phyloP scores from a whole-genome alignment of 2,113 vertebrate species.

The Ia io region DNA sequence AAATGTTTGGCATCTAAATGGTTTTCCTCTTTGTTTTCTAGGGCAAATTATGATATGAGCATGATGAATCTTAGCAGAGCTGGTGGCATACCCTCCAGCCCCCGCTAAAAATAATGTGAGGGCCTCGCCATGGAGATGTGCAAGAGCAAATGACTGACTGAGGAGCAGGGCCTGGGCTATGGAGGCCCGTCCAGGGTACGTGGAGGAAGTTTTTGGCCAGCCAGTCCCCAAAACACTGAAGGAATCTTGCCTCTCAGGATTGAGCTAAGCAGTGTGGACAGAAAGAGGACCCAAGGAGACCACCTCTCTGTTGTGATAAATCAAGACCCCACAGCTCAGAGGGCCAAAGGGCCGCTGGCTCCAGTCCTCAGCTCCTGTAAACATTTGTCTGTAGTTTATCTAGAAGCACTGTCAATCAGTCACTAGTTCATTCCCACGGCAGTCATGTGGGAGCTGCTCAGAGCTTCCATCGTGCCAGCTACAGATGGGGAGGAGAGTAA shows the following conservation, averaged over 20 bases:
- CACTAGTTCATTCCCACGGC: not conserved
- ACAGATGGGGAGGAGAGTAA: not conserved
- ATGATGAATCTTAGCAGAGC: not conserved
- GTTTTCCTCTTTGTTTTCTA: not conserved
- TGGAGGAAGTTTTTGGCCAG: too few relatives aligned
- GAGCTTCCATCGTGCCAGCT: not conserved
- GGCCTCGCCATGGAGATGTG: not conserved
- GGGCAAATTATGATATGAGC: not conserved
- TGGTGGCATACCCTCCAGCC: not conserved
- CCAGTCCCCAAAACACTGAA: too few relatives aligned
- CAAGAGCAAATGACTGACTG: not conserved
- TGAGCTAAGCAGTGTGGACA: not conserved
- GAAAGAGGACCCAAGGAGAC: not conserved
- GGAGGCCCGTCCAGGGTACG: fast-evolving
- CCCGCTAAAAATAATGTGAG: not conserved
- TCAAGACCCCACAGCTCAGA: not conserved
- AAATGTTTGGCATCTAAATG: not conserved
- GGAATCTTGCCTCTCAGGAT: not conserved
- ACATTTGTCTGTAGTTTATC: not conserved
- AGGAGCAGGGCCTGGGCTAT: not conserved
- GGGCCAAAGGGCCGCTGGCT: not conserved
- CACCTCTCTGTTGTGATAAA: not conserved
- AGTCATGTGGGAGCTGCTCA: not conserved
- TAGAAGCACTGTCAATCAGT: not conserved
- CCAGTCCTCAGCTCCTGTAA: not conserved